Evolutionary conservation across 2,797 vertebrate genomes (phyloP), one percentile per base, ranked within the genome.

Genomic region (Danio albolineatus): DNA sequence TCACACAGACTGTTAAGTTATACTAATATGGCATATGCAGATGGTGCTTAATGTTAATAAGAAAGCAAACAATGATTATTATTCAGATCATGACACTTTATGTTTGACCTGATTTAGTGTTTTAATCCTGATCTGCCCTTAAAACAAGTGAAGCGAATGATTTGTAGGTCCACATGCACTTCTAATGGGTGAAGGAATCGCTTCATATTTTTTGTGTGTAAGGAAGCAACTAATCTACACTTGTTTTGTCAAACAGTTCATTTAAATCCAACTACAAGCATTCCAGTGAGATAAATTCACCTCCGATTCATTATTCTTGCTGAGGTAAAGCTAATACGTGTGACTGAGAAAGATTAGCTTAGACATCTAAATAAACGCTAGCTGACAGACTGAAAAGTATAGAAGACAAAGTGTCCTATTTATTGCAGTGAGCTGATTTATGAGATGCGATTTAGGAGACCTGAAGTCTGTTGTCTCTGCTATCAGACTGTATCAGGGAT

Each of bases 61-160:
- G 86, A 82, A 10, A 2, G 2, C 49, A 69, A 85, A 91, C 89
- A 91, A 91, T 89, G 83, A 88, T 81, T 66, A 70, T 16, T 62
- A 81, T 85, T 81, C 86, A 87, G 75, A 89, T 80, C 38, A 21
- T 39, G 65, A 59, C 88, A 80, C 85, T 85, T 85, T 85, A 84
- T 85, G 89, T 85, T 71, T 92, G 90, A 92, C 91, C 91, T 87
- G 83, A 90, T 89, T 87, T 83, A 48, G 13, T 4, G 57, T 4
- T 67, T 87, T 89, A 92, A 92, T 91, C 90, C 89, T 86, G 82
- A 86, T 86, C 79, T 86, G 85, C 70, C 85, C 89, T 83, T 82
- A 83, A 89, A 93, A 87, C 85, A 80, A 65, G 56, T 57, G 51
- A 77, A 59, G 60, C 59, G 76, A 56, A 62, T 46, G 43, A 62